phyloP scores from a whole-genome alignment of 2,797 vertebrate genomes.

The Acestrorhynchus altus region DNA sequence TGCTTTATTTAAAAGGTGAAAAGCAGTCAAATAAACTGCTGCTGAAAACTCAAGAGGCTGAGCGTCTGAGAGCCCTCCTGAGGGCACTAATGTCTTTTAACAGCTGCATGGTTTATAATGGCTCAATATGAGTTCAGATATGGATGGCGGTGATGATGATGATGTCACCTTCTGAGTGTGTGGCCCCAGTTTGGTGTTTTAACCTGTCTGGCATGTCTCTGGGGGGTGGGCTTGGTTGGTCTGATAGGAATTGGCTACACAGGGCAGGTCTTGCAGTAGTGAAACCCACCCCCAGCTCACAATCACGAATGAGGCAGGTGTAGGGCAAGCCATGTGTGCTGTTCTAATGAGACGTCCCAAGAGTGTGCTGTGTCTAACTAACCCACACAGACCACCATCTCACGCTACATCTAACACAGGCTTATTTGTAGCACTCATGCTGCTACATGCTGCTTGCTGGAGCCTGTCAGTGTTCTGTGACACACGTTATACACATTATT shows the following conservation, averaged over 20 bases:
- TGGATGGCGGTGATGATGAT: conserved; percentile 7
- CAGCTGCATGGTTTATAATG: conserved; percentile 11
- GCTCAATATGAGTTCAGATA: conserved; percentile 10
- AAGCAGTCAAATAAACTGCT: too few species aligned
- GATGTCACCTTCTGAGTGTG: conserved; percentile 44
- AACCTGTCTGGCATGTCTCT: conserved; percentile 36
- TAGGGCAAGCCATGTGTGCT: conserved; percentile 26
- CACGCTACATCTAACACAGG: conserved; percentile 49
- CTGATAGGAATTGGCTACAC: conserved; percentile 29
- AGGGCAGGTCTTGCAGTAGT: neutral
- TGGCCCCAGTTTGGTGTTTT: conserved; percentile 22
- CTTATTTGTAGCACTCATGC: conserved; percentile 47
- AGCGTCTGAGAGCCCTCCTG: neutral
- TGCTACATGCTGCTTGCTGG: conserved; percentile 42
- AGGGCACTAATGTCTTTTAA: neutral
- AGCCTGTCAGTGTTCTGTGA: conserved; percentile 49
- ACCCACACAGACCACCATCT: conserved; percentile 47
- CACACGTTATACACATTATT: conserved; percentile 55
- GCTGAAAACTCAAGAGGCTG: too few species aligned
- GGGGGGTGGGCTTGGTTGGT: conserved; percentile 18
- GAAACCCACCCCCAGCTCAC: neutral
- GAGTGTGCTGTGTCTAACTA: conserved; percentile 43
- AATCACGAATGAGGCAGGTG: conserved; percentile 38
- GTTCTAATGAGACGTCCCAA: conserved; percentile 54
- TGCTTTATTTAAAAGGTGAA: neutral